A percentile compares a stretch with the other conserved stretches of the same genome.
Evolutionary conservation across 2,888 invertebrate genomes (phyloP).

Genomic region (Didymodactylos carnosus): DNA sequence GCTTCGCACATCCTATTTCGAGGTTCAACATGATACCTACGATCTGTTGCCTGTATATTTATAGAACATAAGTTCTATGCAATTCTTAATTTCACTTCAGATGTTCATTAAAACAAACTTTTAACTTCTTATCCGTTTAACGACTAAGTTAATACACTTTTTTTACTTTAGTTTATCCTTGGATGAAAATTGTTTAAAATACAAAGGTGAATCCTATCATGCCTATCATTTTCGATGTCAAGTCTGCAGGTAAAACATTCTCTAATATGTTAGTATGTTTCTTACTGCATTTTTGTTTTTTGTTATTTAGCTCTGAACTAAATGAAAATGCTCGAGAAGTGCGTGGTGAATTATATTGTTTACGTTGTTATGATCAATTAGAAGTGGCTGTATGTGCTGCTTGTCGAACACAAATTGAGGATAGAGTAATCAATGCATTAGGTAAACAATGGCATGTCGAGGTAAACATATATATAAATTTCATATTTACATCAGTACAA

Average conservation of each 20-base stretch:
- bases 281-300: neutral
- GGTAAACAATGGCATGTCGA: constrained; percentile 98
- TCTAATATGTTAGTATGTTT: neutral
- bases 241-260: constrained; percentile 37
- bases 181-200: constrained; percentile 38
- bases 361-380: constrained; percentile 97
- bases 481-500: no score
- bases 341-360: constrained; percentile 78
- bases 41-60: no score
- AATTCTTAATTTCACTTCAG: no score
- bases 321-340: constrained; percentile 90
- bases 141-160: no score
- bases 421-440: constrained; percentile 86
- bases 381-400: constrained; percentile 99
- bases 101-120: no score
- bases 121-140: no score
- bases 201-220: constrained; percentile 77
- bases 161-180: no score
- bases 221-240: constrained; percentile 97
- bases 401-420: constrained; percentile 74
- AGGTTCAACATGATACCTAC: no score
- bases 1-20: no score
- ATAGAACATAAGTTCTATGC: no score
- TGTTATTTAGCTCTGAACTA: constrained; percentile 51
- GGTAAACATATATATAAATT: constrained; percentile 35